Conservation (phyloP, 1,140 invertebrate species). For the Zeugodacus cucurbitae region DNA sequence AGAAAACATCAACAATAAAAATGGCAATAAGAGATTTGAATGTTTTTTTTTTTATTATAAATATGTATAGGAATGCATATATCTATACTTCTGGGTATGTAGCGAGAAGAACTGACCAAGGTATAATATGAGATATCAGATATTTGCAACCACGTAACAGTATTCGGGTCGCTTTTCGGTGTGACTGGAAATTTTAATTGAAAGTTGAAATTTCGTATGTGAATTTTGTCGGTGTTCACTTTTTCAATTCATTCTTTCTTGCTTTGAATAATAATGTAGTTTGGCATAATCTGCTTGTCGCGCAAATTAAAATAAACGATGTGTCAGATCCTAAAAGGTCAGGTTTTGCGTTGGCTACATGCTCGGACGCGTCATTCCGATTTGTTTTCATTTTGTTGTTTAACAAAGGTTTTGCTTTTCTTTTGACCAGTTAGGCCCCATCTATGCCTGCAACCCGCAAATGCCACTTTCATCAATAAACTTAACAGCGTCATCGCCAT, state of each 20-base stretch:
- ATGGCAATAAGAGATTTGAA: conserved; percentile 43
- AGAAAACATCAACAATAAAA: conserved; percentile 2
- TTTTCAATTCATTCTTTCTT: conserved; percentile 46
- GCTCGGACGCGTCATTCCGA: background rate
- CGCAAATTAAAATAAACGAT: conserved; percentile 64
- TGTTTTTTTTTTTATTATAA: background rate
- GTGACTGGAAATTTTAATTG: conserved; percentile 65
- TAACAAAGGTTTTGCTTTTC: background rate
- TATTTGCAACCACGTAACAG: background rate
- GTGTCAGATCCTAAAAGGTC: conserved; percentile 51
- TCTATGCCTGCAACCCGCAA: background rate
- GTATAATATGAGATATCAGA: background rate
- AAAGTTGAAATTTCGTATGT: conserved; percentile 44
- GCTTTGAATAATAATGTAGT: background rate
- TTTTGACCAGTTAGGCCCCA: background rate
- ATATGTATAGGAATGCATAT: background rate
- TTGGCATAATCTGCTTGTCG: conserved; percentile 46
- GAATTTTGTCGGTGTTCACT: background rate
- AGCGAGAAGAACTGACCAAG: background rate
- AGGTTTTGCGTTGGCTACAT: background rate
- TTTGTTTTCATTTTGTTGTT: background rate
- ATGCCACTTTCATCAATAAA: background rate
- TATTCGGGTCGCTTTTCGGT: conserved; percentile 45
- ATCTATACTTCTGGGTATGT: background rate
- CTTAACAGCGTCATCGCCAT: background rate